Percentiles rank a stretch among this genome's conserved stretches.
phyloP scores from a whole-genome alignment of 2,113 vertebrate genomes.

The Saguinus imperator region DNA sequence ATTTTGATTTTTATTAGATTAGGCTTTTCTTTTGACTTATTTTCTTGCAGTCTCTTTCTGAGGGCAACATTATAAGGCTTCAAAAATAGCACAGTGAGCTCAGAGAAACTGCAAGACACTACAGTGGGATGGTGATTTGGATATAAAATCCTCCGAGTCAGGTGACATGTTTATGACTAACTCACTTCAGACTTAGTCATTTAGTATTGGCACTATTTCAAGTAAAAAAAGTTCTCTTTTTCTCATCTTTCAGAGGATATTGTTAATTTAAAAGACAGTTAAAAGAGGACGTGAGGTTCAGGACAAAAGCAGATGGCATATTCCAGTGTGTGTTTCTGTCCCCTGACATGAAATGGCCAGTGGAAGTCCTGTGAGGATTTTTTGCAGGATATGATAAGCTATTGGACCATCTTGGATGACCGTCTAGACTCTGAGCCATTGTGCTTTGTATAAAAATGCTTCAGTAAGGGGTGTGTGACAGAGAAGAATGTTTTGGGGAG shows the following conservation, averaged over 20 bases:
- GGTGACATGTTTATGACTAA: neutral
- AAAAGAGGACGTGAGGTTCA: neutral
- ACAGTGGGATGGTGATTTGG: neutral
- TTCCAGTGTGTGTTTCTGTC: neutral
- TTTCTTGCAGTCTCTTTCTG: neutral
- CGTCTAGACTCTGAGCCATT: too few species aligned
- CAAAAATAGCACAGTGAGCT: constrained; percentile 36
- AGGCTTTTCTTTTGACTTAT: neutral
- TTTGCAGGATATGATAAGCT: neutral
- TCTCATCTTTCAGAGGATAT: neutral
- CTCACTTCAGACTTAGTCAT: constrained; percentile 5
- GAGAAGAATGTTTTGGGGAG: neutral
- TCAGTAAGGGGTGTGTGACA: neutral
- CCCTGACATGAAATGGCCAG: neutral
- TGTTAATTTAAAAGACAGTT: neutral
- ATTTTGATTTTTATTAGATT: constrained; percentile 50
- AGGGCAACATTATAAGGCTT: neutral
- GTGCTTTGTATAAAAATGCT: neutral
- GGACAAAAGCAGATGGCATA: neutral
- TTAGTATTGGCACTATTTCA: constrained; percentile 1
- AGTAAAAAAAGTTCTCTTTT: neutral
- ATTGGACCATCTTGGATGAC: neutral
- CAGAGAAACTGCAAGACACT: neutral
- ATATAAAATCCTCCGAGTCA: neutral
- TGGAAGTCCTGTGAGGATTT: neutral